A percentile compares a stretch with the other conserved stretches of the same genome.
phyloP scores from a whole-genome alignment of 1,140 invertebrate species.

The Heliconius hermathena region DNA sequence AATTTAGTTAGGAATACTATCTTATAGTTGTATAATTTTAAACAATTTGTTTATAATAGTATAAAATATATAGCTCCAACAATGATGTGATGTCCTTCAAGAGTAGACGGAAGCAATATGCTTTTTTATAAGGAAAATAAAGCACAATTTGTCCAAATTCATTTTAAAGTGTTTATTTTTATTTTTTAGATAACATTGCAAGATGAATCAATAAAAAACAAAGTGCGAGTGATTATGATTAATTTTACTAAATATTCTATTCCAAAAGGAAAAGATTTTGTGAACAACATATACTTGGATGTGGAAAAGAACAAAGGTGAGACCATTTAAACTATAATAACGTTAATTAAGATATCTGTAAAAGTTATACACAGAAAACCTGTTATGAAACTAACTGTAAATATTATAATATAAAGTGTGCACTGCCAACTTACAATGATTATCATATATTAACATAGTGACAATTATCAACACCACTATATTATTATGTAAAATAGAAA shows the following conservation, averaged over 20 bases:
- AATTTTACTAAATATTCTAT: conserved; percentile 63
- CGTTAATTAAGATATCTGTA: background rate
- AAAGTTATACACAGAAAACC: background rate
- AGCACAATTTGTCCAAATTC: background rate
- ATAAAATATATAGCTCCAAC: background rate
- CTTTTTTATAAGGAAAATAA: conserved; percentile 1
- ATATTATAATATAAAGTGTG: background rate
- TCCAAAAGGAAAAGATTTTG: conserved; percentile 67
- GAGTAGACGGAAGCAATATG: background rate
- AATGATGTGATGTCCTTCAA: background rate
- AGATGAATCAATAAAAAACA: conserved; percentile 79
- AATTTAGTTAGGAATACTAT: background rate
- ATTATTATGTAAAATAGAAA: background rate
- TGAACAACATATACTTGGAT: conserved; percentile 74
- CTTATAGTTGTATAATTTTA: background rate
- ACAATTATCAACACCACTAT: background rate
- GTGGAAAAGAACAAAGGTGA: conserved; percentile 69
- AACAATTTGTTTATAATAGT: background rate
- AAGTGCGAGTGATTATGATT: conserved; percentile 80
- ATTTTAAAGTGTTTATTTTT: conserved; percentile 13
- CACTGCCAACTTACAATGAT: background rate
- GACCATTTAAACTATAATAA: background rate
- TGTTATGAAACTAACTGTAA: background rate
- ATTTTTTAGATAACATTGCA: conserved; percentile 78
- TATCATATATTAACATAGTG: background rate